Evolutionary conservation across 2,888 invertebrate genomes (phyloP), one percentile per base, ranked within the genome.

Genomic region (Dryomyza anilis): DNA sequence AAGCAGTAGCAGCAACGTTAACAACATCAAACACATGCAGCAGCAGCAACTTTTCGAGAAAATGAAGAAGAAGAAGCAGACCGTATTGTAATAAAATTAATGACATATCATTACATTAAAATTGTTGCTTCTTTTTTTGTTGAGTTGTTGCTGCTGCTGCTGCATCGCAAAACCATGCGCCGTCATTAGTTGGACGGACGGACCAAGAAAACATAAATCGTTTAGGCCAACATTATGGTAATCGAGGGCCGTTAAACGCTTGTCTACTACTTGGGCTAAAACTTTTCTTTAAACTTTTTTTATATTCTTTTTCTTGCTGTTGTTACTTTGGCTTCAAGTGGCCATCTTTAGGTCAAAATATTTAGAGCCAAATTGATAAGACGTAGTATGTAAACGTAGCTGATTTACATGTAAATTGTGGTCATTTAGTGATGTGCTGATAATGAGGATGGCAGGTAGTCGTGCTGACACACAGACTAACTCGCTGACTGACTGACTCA

Each of bases 31-130:
- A n/a, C 23, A 21, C 12, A 19, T 21, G 23, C 3, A 48, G 48
- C n/a, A 21, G 21, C 7, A 48, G 45, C 6, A 45, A 10, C 33
- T 16, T 16, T 16, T 16, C 12, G 7, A 48, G 16, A 21, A 5
- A 48, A 50, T 7, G 50, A 23, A 14, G 23, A 25, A 50, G 39
- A 21, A 60, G 59, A 58, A 56, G 61, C 36, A 46, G 56, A 63
- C 53, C 63, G 48, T 48, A 65, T 64, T 66, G 63, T 66, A 69
- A 68, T 64, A 67, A 69, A 70, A 70, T 68, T 70, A 70, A 70
- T 70, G 69, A 65, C 62, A 70, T 65, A 65, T 68, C 67, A 70
- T 70, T 70, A 70, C 64, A 48, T 57, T 68, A 67, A 70, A 65
- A 62, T 64, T 68, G 65, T 62, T 65, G 21, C 43, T 45, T 39